phyloP scores from a whole-genome alignment of 92 coral and sea anemone species.

The Isaurus tuberculatus region DNA sequence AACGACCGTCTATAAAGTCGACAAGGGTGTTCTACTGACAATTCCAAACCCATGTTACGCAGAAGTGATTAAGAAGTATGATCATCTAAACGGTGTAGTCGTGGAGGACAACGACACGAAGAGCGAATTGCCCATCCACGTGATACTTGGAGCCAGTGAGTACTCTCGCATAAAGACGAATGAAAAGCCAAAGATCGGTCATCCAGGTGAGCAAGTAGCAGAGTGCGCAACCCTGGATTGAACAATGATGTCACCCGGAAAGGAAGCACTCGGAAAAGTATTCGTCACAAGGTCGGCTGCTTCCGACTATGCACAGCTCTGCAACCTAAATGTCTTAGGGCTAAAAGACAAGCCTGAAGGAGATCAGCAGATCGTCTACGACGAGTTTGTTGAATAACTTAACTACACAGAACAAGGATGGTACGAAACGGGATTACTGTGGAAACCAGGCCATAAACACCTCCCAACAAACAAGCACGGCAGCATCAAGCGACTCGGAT shows the following conservation, averaged over 20 bases:
- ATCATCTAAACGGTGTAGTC: too few relatives aligned
- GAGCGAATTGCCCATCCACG: too few relatives aligned
- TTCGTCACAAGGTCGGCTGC: constrained; percentile 35
- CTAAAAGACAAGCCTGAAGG: constrained; percentile 53
- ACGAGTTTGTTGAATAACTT: constrained; percentile 65
- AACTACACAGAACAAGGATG: constrained; percentile 50
- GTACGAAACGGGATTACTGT: constrained; percentile 65
- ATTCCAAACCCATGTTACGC: constrained; percentile 7
- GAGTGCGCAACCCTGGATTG: too few relatives aligned
- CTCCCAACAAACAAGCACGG: constrained; percentile 59
- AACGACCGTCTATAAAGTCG: constrained; percentile 23
- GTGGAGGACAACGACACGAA: too few relatives aligned
- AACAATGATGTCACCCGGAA: too few relatives aligned
- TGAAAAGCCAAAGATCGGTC: too few relatives aligned
- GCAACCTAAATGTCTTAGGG: constrained; percentile 63
- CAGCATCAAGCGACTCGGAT: constrained; percentile 52
- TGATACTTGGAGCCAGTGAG: too few relatives aligned
- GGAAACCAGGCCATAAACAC: constrained; percentile 61
- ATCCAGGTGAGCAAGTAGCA: too few relatives aligned
- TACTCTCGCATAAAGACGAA: too few relatives aligned
- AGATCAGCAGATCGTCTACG: constrained; percentile 55
- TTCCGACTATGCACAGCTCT: constrained; percentile 49
- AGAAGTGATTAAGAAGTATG: too few relatives aligned
- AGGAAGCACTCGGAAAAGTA: too few relatives aligned
- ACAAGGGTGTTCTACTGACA: constrained; percentile 16